A percentile compares a stretch with the other conserved stretches of the same genome.
These are phyloP conservation scores for Noctilio leporinus DNA, from an alignment of 2,113 vertebrate genomes.

Conservation along the genomic window DNA sequence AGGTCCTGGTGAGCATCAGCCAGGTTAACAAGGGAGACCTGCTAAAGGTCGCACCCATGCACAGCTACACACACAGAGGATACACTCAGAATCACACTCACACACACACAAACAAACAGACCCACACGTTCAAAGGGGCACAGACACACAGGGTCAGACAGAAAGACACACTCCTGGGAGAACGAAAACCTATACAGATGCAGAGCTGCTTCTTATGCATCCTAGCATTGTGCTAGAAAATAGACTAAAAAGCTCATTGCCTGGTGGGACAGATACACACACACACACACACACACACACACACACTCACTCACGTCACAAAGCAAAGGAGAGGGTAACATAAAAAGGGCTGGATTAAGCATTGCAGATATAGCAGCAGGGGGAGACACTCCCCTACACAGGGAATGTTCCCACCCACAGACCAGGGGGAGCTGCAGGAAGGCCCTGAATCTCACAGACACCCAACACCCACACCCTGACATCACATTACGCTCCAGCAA, in stretches of 20 bases:
- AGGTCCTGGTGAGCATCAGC: conserved; percentile 43
- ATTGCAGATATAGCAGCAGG: background rate
- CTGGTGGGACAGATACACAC: no score
- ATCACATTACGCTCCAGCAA: background rate
- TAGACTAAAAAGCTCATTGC: background rate
- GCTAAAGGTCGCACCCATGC: conserved; percentile 36
- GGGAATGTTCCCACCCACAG: background rate
- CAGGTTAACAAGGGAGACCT: conserved; percentile 52
- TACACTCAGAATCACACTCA: conserved; percentile 31
- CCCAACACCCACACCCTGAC: background rate
- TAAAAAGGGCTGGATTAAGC: background rate
- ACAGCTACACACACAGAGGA: conserved; percentile 47
- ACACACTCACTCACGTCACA: background rate
- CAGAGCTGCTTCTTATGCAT: background rate
- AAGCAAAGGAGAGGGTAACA: background rate
- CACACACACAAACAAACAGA: background rate
- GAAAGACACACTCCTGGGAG: background rate
- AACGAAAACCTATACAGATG: background rate
- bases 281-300: accelerated
- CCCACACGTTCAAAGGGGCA: background rate
- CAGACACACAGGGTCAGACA: background rate
- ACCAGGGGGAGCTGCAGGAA: background rate
- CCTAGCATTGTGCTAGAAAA: conserved; percentile 60
- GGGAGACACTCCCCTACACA: background rate
- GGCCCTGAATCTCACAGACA: background rate